Evolutionary conservation across 1,140 invertebrate genomes (phyloP).

Genomic region (Ridgeia piscesae): DNA sequence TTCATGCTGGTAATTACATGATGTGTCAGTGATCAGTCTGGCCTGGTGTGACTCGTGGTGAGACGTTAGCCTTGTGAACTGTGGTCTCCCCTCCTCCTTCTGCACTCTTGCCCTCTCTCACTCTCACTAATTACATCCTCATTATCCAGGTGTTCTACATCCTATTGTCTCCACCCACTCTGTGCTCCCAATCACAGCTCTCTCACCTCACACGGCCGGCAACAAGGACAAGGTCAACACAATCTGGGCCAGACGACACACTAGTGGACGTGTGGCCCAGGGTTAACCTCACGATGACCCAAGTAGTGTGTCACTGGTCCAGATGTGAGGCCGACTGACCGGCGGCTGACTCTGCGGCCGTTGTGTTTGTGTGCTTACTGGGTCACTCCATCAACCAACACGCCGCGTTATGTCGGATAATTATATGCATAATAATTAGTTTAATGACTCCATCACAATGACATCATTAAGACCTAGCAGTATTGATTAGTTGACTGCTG

Average conservation of each 20-base stretch:
- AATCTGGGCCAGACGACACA: not conserved
- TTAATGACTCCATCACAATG: not conserved
- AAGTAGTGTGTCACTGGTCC: not conserved
- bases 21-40: not conserved
- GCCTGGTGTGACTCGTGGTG: not conserved
- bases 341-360: not conserved
- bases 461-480: not conserved
- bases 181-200: not conserved
- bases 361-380: not conserved
- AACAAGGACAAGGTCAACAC: not conserved
- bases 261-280: not conserved
- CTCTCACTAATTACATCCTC: not conserved
- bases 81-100: too few relatives aligned
- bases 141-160: not conserved
- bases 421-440: not conserved
- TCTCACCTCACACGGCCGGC: not conserved
- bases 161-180: not conserved
- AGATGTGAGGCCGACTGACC: not conserved
- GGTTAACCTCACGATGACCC: not conserved
- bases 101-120: not conserved
- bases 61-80: not conserved
- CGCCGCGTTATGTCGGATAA: not conserved
- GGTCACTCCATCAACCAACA: not conserved
- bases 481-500: not conserved
- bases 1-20: not conserved